Evolutionary conservation across 2,888 invertebrate species (phyloP).

Genomic region (Colostygia pectinataria): DNA sequence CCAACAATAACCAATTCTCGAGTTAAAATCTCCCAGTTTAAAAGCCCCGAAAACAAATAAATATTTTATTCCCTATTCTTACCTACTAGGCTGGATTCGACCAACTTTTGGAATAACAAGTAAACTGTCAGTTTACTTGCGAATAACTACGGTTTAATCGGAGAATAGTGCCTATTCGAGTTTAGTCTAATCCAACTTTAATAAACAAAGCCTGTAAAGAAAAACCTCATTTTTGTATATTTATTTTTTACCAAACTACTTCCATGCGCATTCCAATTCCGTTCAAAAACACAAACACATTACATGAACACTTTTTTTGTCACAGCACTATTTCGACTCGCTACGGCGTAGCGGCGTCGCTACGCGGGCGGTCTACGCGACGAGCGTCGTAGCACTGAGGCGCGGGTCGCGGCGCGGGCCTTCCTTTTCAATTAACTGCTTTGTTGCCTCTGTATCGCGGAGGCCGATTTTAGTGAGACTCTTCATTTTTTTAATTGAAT

Average conservation of each 20-base stretch:
- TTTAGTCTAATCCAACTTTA: too few relatives aligned
- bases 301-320: conserved; percentile 60
- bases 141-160: too few relatives aligned
- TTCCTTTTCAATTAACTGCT: conserved; percentile 73
- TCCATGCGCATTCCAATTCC: conserved; percentile 33
- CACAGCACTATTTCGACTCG: conserved; percentile 53
- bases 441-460: conserved; percentile 64
- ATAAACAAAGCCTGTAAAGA: background rate
- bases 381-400: conserved; percentile 77
- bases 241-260: background rate
- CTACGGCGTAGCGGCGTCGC: conserved; percentile 56
- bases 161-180: too few relatives aligned
- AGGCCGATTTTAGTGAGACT: conserved; percentile 41
- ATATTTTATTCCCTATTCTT: too few relatives aligned
- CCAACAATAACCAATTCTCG: too few relatives aligned
- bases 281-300: conserved; percentile 46
- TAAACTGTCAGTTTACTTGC: too few relatives aligned
- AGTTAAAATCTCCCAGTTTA: too few relatives aligned
- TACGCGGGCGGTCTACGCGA: conserved; percentile 72
- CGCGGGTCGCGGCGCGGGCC: conserved; percentile 42
- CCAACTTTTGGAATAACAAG: too few relatives aligned
- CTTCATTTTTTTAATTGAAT: conserved; percentile 24
- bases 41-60: too few relatives aligned
- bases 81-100: too few relatives aligned
- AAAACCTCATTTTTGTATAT: background rate